A percentile compares a stretch with the other conserved stretches of the same genome.
Conservation (phyloP, 2,888 invertebrate genomes). For the Quadriops clusia region DNA sequence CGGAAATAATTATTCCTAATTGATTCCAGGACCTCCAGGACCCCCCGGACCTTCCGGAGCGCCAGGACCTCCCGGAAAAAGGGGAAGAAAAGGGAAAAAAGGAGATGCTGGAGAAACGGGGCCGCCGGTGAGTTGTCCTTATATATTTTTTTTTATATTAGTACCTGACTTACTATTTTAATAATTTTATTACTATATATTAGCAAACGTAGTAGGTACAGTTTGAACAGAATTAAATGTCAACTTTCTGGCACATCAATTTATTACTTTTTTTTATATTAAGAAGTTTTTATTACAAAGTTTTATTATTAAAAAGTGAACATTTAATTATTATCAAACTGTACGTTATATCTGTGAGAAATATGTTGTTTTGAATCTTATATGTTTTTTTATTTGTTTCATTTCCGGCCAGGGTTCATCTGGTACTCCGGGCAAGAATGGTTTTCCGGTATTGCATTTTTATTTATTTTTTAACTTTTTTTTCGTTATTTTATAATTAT, state of each 20-base stretch:
- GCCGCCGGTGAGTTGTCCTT: conserved; percentile 54
- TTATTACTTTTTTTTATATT: conserved; percentile 1
- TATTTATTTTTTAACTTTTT: conserved; percentile 34
- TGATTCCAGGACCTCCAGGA: too few relatives aligned
- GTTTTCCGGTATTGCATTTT: conserved; percentile 73
- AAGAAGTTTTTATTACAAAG: too few relatives aligned
- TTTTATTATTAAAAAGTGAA: too few relatives aligned
- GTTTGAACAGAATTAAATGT: too few relatives aligned
- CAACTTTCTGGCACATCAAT: too few relatives aligned
- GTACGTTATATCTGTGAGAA: too few relatives aligned
- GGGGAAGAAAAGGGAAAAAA: conserved; percentile 82
- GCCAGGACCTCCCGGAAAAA: conserved; percentile 74
- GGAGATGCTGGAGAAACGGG: conserved; percentile 76
- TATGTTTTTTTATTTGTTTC: conserved; percentile 31
- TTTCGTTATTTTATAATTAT: conserved; percentile 18
- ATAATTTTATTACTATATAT: too few relatives aligned
- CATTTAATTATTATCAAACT: too few relatives aligned
- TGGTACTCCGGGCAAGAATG: conserved; percentile 76
- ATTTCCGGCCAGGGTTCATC: conserved; percentile 54
- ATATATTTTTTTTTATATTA: conserved; percentile 6
- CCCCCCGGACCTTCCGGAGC: conserved; percentile 59
- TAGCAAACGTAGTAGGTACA: too few relatives aligned
- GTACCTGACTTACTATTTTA: too few relatives aligned
- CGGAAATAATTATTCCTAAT: too few relatives aligned
- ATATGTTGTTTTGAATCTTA: conserved; percentile 2